A percentile compares a stretch with the other conserved stretches of the same genome.
These are phyloP conservation scores for Anguilla megastoma DNA, from an alignment of 2,797 vertebrate species.

Conservation along the genomic window DNA sequence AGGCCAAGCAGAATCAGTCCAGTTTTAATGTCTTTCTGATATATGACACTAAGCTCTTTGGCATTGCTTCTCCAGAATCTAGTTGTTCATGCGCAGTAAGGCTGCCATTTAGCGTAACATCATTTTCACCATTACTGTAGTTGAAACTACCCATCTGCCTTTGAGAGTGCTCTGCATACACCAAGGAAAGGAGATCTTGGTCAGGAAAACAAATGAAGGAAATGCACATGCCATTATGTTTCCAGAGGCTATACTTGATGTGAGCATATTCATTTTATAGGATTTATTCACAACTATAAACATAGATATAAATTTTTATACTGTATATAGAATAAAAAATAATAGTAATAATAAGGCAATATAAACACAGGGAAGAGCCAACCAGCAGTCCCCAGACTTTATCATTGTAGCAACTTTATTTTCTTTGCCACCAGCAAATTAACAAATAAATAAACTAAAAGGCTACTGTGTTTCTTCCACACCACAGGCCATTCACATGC, in stretches of 20 bases:
- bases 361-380: no score
- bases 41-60: not conserved
- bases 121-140: not conserved
- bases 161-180: not conserved
- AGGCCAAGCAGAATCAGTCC: not conserved
- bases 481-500: not conserved
- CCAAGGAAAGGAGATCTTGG: not conserved
- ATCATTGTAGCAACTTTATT: not conserved
- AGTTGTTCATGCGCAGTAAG: not conserved
- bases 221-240: not conserved
- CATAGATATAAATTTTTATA: no score
- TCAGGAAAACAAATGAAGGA: not conserved
- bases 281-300: not conserved
- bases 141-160: not conserved
- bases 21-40: conserved; percentile 5
- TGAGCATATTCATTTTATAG: not conserved
- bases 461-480: not conserved
- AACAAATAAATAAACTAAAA: no score
- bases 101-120: not conserved
- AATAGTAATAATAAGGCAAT: no score
- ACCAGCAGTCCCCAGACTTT: not conserved
- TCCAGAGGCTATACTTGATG: not conserved
- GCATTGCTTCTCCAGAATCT: not conserved
- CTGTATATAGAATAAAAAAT: no score
- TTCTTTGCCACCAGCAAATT: not conserved